Evolutionary conservation across 2,888 invertebrate genomes (phyloP), one percentile per base, ranked within the genome.

Genomic region (Lithophane ornitopus): DNA sequence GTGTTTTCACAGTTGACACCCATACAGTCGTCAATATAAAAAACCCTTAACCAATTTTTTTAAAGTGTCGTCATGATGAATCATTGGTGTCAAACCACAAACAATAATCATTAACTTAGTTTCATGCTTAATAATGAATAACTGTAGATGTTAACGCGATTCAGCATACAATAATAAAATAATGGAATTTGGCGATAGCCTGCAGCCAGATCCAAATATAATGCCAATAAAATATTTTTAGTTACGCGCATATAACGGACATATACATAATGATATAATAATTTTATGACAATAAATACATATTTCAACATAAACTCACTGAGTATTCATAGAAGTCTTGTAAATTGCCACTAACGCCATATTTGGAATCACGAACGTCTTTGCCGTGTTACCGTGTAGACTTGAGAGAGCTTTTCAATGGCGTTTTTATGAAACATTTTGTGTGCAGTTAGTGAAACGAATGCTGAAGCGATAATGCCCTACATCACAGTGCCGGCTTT

Each of bases 251-350:
- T 62, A 44, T 56, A 52, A 16, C n/a, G n/a, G 14, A 46, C 39
- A 66, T 62, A 52, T 26, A 70, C 14, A 61, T 62, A 62, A 39
- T 62, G 58, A 28, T 52, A 63, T 19, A 69, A 62, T 69, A 65
- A 74, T 82, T 71, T 46, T 68, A 73, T 59, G 65, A 61, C 65
- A 73, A 74, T 73, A 70, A 52, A 69, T 76, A 73, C 44, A 75
- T 66, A 65, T 72, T 74, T 81, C 69, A 76, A 79, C 59, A 67
- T 80, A 78, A 84, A 86, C 58, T 78, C 82, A 78, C 66, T 87
- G 89, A 88, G 89, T 88, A 88, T 88, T 88, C 78, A 66, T 70
- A 70, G 44, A 70, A 87, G 87, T 88, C 86, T 87, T 80, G 67
- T 82, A 74, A 61, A 79, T 72, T 54, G 66, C 74, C 44, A 73